Conservation (phyloP, 2,797 vertebrate genomes). For the Alcedo atthis region DNA sequence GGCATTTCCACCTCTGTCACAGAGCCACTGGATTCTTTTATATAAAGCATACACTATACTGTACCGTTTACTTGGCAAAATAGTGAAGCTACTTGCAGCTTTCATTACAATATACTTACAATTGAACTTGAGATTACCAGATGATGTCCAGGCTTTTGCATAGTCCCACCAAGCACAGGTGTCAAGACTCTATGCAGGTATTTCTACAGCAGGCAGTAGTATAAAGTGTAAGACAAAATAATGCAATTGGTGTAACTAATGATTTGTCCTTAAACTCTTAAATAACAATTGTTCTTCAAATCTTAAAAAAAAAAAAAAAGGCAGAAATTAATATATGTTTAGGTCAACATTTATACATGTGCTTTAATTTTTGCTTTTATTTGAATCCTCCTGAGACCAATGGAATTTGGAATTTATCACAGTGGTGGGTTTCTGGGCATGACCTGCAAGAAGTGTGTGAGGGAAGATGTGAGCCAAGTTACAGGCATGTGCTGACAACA, state of each 20-base stretch:
- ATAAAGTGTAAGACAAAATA: not conserved
- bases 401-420: not conserved
- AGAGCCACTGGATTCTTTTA: not conserved
- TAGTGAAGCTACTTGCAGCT: not conserved
- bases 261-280: not conserved
- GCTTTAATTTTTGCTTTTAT: not conserved
- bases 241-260: not conserved
- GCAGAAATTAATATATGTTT: not conserved
- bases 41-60: not conserved
- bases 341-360: not conserved
- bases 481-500: not conserved
- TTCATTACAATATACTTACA: not conserved
- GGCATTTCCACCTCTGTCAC: not conserved
- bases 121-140: not conserved
- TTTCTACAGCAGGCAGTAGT: not conserved
- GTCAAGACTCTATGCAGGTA: not conserved
- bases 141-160: not conserved
- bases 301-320: not conserved
- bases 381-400: not conserved
- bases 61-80: not conserved
- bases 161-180: not conserved
- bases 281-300: not conserved
- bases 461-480: not conserved
- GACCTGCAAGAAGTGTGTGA: not conserved
- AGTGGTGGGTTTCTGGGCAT: not conserved